Conservation (phyloP, 2,888 invertebrate genomes). For the Dryobotodes eremita region DNA sequence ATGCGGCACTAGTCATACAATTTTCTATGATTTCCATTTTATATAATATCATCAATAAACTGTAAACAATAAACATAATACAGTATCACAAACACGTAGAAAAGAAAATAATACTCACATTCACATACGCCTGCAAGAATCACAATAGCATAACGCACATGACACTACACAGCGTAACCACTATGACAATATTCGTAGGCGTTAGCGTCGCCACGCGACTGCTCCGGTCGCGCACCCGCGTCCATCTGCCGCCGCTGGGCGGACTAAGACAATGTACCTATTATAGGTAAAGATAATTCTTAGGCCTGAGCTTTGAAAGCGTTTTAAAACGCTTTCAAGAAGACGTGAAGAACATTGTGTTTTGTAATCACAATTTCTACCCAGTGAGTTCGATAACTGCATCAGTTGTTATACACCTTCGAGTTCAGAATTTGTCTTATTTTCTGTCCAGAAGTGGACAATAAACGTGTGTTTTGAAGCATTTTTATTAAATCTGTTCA, state of each 20-base stretch:
- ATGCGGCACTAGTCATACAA: slow-evolving; percentile 24
- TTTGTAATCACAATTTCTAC: not conserved
- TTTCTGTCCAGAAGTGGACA: not conserved
- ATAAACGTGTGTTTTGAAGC: not conserved
- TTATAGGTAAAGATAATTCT: slow-evolving; percentile 59
- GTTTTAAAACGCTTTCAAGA: slow-evolving; percentile 24
- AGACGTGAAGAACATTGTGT: slow-evolving; percentile 2
- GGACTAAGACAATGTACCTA: slow-evolving; percentile 46
- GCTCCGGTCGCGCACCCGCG: slow-evolving; percentile 62
- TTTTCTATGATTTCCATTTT: slow-evolving; percentile 11
- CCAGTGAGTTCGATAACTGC: not conserved
- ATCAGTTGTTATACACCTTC: not conserved
- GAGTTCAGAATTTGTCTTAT: not conserved
- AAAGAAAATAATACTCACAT: slow-evolving; percentile 56
- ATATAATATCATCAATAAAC: not conserved
- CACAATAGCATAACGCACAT: slow-evolving; percentile 69
- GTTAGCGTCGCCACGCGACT: slow-evolving; percentile 65
- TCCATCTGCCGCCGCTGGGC: slow-evolving; percentile 64
- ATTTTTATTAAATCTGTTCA: not conserved
- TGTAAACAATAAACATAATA: not conserved
- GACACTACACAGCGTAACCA: slow-evolving; percentile 69
- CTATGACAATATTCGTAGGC: slow-evolving; percentile 60
- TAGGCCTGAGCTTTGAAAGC: slow-evolving; percentile 32
- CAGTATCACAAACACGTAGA: not conserved
- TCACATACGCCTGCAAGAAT: slow-evolving; percentile 58